These are phyloP conservation scores for Thaumetopoea pityocampa DNA, from an alignment of 1,140 invertebrate genomes.

Conservation along the genomic window DNA sequence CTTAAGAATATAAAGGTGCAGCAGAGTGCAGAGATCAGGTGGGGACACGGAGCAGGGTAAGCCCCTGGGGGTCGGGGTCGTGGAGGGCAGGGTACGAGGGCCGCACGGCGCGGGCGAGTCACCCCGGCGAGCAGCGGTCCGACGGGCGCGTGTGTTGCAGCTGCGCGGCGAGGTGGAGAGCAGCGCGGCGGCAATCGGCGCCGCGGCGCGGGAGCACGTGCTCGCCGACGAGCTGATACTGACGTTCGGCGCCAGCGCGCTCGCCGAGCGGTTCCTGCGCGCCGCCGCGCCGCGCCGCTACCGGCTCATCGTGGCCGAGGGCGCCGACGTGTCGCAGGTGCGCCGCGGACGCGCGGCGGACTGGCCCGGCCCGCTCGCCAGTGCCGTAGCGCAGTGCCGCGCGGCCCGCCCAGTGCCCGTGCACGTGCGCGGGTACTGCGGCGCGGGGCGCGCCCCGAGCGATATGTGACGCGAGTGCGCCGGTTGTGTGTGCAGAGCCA, in stretches of 20 bases:
- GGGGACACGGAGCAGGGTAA: too few relatives aligned
- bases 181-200: conserved; percentile 33
- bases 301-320: conserved; percentile 92
- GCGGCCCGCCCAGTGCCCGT: neutral
- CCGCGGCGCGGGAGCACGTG: conserved; percentile 91
- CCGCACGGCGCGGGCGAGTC: too few relatives aligned
- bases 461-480: neutral
- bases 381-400: neutral
- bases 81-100: too few relatives aligned
- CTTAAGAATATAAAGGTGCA: too few relatives aligned
- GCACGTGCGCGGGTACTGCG: too few relatives aligned
- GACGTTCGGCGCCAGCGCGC: conserved; percentile 88
- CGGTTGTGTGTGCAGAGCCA: conserved; percentile 38
- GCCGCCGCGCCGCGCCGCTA: conserved; percentile 82
- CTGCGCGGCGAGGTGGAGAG: conserved; percentile 46
- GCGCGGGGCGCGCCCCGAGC: neutral
- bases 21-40: too few relatives aligned
- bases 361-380: neutral
- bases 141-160: too few relatives aligned
- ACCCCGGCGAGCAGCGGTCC: too few relatives aligned
- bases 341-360: conserved; percentile 25
- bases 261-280: conserved; percentile 91
- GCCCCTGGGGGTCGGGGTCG: too few relatives aligned
- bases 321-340: conserved; percentile 85
- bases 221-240: conserved; percentile 94